Percentiles rank a stretch among this genome's conserved stretches.
Conservation (phyloP, 2,888 invertebrate genomes). For the Notodonta dromedarius region DNA sequence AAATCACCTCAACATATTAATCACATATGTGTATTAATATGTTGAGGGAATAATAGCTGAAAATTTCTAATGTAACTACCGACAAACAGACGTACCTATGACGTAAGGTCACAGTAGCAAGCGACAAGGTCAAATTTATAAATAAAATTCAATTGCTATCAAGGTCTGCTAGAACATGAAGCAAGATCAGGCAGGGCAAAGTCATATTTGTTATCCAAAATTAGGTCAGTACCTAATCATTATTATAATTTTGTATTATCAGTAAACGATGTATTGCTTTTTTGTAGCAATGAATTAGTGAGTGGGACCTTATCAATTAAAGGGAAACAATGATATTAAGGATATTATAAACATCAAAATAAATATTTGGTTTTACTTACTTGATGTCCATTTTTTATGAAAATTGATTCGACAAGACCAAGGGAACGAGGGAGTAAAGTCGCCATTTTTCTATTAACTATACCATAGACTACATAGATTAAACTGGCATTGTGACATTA, state of each 20-base stretch:
- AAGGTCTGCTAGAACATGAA: constrained; percentile 24
- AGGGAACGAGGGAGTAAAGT: constrained; percentile 90
- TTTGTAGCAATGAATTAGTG: too few species aligned
- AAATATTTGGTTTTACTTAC: constrained; percentile 71
- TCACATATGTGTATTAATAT: background rate
- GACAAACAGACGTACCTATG: constrained; percentile 45
- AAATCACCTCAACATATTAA: too few species aligned
- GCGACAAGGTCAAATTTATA: constrained; percentile 77
- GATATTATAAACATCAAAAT: background rate
- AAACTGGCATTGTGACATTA: background rate
- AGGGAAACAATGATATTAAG: too few species aligned
- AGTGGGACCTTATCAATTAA: too few species aligned
- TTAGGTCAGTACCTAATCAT: background rate
- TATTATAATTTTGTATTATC: background rate
- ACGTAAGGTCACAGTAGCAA: constrained; percentile 76
- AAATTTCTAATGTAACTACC: constrained; percentile 13
- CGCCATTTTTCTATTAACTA: constrained; percentile 86
- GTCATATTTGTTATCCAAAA: constrained; percentile 2
- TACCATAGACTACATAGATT: constrained; percentile 25
- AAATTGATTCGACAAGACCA: constrained; percentile 87
- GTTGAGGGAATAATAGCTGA: background rate
- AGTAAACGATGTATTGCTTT: too few species aligned
- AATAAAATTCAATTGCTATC: constrained; percentile 51
- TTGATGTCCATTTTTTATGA: constrained; percentile 88
- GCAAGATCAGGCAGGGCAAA: background rate